These are phyloP conservation scores for Tethya wilhelma DNA, from an alignment of 37 sponge, comb jelly and placozoan genomes.

Conservation along the genomic window DNA sequence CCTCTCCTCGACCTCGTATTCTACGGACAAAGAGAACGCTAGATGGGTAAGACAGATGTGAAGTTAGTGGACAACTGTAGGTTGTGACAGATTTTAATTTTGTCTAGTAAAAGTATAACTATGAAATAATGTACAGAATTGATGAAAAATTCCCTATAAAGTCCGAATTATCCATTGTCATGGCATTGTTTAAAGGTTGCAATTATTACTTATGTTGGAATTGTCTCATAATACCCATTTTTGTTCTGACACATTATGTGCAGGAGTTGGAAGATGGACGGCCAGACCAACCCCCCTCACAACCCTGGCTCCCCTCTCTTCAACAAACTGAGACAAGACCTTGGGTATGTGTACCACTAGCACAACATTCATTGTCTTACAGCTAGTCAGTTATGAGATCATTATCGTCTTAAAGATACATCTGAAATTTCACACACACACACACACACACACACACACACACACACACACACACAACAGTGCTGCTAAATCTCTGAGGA, in stretches of 20 bases:
- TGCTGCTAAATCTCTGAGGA: no score
- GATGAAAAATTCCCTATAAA: no score
- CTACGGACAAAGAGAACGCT: constrained; percentile 37
- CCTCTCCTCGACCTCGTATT: constrained; percentile 52
- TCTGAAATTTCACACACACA: no score
- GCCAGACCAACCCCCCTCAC: constrained; percentile 11
- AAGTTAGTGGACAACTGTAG: not conserved
- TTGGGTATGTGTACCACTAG: no score
- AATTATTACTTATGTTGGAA: no score
- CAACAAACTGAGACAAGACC: constrained; percentile 10
- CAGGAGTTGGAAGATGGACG: constrained; percentile 35
- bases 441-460: no score
- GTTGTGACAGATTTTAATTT: not conserved
- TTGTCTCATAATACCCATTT: not conserved
- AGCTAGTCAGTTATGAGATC: not conserved
- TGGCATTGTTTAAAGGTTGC: no score
- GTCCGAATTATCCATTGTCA: no score
- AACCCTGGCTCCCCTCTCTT: constrained; percentile 17
- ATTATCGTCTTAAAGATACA: no score
- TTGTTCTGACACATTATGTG: not conserved
- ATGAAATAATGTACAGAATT: not conserved
- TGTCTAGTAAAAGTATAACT: not conserved
- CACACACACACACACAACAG: no score
- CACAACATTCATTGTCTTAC: not conserved
- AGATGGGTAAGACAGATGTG: constrained; percentile 42